Evolutionary conservation across 1,140 invertebrate genomes (phyloP).

Genomic region (Aphidius gifuensis): DNA sequence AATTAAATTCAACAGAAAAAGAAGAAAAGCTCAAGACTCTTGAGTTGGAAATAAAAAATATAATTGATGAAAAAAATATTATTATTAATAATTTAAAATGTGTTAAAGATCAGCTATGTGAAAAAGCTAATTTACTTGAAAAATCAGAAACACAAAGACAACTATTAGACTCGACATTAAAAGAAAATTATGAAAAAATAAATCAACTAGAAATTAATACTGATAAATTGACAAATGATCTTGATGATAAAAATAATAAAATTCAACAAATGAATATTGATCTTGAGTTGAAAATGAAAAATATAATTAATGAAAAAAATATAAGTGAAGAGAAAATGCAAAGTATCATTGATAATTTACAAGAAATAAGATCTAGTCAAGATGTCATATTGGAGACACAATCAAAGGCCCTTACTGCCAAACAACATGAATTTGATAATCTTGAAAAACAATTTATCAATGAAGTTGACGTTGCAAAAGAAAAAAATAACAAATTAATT

Average conservation of each 20-base stretch:
- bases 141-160: no score
- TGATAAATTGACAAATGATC: no score
- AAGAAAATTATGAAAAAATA: no score
- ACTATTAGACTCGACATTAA: no score
- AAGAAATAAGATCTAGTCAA: slow-evolving; percentile 37
- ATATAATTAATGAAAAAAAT: slow-evolving; percentile 32
- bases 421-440: slow-evolving; percentile 22
- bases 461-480: slow-evolving; percentile 16
- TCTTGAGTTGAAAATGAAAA: slow-evolving; percentile 33
- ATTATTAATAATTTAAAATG: no score
- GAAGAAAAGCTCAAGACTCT: not conserved
- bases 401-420: slow-evolving; percentile 37
- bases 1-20: no score
- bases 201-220: no score
- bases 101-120: no score
- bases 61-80: not conserved
- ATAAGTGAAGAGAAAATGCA: slow-evolving; percentile 38
- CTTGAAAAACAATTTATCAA: slow-evolving; percentile 24
- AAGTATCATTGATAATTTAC: slow-evolving; percentile 39
- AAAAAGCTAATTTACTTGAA: no score
- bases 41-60: slow-evolving; percentile 33
- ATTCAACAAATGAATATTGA: slow-evolving; percentile 20
- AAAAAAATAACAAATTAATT: slow-evolving; percentile 21
- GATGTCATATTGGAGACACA: slow-evolving; percentile 36
- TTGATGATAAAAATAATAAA: no score